phyloP scores from a whole-genome alignment of 2,888 invertebrate genomes.

The Philereme transversata region DNA sequence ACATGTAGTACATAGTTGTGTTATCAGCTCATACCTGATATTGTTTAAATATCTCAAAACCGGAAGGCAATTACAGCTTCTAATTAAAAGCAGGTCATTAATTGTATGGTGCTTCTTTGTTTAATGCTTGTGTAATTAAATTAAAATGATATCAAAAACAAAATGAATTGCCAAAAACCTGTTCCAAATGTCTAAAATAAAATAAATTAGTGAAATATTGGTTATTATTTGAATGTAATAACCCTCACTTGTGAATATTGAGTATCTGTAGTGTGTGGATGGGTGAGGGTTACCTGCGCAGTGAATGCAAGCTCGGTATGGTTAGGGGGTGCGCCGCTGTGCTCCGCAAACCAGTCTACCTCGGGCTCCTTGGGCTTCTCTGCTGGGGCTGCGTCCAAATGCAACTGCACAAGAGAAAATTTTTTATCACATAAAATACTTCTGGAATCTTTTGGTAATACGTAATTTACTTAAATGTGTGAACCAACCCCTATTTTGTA shows the following conservation, averaged over 20 bases:
- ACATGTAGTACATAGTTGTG: neutral
- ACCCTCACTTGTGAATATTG: neutral
- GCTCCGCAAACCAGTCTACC: constrained; percentile 96
- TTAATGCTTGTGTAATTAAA: neutral
- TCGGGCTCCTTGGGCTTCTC: constrained; percentile 89
- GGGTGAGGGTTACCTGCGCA: constrained; percentile 76
- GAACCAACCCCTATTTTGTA: too few relatives aligned
- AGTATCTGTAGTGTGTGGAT: constrained; percentile 14
- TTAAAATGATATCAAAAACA: neutral
- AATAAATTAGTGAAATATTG: neutral
- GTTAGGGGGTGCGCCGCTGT: constrained; percentile 73
- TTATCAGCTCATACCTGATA: constrained; percentile 17
- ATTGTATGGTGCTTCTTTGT: neutral
- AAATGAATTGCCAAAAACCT: neutral
- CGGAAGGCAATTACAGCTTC: neutral
- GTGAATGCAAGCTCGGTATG: constrained; percentile 66
- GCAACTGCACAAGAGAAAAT: constrained; percentile 83
- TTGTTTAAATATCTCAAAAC: neutral
- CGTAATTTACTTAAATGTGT: too few relatives aligned
- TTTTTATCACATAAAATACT: constrained; percentile 1
- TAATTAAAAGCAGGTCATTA: neutral
- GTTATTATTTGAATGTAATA: too few relatives aligned
- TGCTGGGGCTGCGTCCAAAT: constrained; percentile 85
- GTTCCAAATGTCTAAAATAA: neutral
- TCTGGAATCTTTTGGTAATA: too few relatives aligned